These are phyloP conservation scores for Colletes gigas DNA, from an alignment of 1,140 invertebrate species.

Conservation along the genomic window DNA sequence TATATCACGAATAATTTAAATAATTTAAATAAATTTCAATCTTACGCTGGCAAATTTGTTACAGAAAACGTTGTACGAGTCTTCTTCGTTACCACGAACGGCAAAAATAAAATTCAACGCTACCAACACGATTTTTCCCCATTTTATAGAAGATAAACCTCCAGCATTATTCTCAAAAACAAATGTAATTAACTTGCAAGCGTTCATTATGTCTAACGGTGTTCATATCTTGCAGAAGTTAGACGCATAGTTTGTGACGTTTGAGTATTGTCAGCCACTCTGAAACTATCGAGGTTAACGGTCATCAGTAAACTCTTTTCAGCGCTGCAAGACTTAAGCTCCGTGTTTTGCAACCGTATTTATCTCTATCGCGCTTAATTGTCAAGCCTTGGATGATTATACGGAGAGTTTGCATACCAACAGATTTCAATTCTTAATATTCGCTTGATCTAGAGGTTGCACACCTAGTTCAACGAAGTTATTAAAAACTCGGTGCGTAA, in stretches of 20 bases:
- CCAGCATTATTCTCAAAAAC: neutral
- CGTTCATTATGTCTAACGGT: neutral
- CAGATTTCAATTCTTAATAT: neutral
- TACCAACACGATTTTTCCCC: neutral
- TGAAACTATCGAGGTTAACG: conserved; percentile 41
- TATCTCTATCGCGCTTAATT: conserved; percentile 16
- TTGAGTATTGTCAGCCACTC: conserved; percentile 25
- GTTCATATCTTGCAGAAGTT: conserved; percentile 19
- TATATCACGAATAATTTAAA: too few species aligned
- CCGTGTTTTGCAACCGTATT: conserved; percentile 16
- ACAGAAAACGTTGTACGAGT: too few species aligned
- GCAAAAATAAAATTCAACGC: neutral
- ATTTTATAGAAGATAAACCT: neutral
- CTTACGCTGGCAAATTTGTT: too few species aligned
- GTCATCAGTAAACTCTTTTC: conserved; percentile 29
- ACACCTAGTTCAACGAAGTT: too few species aligned
- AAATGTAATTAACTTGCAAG: neutral
- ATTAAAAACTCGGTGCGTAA: too few species aligned
- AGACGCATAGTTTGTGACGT: conserved; percentile 5
- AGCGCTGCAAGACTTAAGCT: neutral
- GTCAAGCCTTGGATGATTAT: neutral
- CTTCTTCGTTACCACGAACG: neutral
- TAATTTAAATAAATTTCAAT: too few species aligned
- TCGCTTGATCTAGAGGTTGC: neutral
- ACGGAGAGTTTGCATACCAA: neutral